phyloP scores from a whole-genome alignment of 2,113 vertebrate genomes.

The Saimiri boliviensis region DNA sequence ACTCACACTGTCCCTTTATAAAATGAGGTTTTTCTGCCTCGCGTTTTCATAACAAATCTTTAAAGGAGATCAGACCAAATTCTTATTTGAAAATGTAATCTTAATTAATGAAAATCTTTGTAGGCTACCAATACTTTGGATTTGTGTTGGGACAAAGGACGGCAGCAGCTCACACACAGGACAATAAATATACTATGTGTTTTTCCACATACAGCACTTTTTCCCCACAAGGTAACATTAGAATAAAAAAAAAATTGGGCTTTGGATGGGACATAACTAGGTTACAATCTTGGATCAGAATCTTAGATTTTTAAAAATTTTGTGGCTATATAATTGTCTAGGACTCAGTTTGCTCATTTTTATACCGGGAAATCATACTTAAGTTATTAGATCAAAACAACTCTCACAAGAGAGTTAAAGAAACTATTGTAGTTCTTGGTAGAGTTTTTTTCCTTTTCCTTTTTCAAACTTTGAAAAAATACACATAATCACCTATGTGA shows the following conservation, averaged over 20 bases:
- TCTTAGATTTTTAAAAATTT: neutral
- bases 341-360: neutral
- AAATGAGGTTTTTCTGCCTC: constrained; percentile 13
- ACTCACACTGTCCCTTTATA: neutral
- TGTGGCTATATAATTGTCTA: constrained; percentile 8
- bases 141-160: neutral
- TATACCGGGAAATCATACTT: neutral
- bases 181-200: neutral
- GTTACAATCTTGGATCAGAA: neutral
- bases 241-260: neutral
- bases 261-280: neutral
- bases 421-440: neutral
- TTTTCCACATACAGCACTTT: neutral
- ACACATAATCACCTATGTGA: neutral
- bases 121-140: neutral
- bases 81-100: constrained; percentile 34
- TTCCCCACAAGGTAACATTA: neutral
- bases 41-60: constrained; percentile 12
- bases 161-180: neutral
- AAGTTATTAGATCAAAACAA: constrained; percentile 28
- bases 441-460: neutral
- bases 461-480: constrained; percentile 30
- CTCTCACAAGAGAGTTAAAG: neutral
- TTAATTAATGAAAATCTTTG: constrained; percentile 10
- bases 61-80: neutral